A percentile compares a stretch with the other conserved stretches of the same genome.
phyloP scores from a whole-genome alignment of 2,113 vertebrate genomes.

The Lates calcarifer region DNA sequence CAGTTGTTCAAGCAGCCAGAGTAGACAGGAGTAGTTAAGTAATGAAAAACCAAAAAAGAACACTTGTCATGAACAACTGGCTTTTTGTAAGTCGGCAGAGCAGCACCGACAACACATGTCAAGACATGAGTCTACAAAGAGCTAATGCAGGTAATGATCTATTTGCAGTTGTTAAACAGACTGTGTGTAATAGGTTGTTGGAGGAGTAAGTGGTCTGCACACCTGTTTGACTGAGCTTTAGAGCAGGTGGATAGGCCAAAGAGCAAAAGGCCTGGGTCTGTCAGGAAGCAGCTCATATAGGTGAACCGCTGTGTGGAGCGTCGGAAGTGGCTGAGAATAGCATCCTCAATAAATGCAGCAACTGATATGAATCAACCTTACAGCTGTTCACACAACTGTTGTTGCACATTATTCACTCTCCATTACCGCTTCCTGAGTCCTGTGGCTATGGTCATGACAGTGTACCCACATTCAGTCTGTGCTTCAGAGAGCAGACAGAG shows the following conservation, averaged over 20 bases:
- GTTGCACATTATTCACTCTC: conserved; percentile 54
- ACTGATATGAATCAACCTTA: conserved; percentile 61
- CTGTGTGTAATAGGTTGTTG: conserved; percentile 24
- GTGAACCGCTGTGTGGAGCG: conserved; percentile 9
- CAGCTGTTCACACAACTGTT: conserved; percentile 74
- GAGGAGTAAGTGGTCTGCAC: conserved; percentile 38
- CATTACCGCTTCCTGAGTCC: conserved; percentile 67
- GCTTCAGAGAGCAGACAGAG: conserved; percentile 7
- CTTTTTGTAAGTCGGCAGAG: not conserved
- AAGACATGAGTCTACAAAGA: conserved; percentile 28
- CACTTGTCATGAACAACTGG: conserved; percentile 40
- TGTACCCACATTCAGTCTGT: conserved; percentile 22
- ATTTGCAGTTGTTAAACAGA: conserved; percentile 59
- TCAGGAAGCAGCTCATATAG: conserved; percentile 43
- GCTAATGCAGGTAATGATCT: conserved; percentile 57
- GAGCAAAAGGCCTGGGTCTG: conserved; percentile 60
- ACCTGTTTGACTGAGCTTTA: conserved; percentile 74
- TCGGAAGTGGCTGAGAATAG: conserved; percentile 36
- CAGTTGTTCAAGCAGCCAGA: not conserved
- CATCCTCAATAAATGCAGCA: conserved; percentile 54
- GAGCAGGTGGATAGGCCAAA: conserved; percentile 78
- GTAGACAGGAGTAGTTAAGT: not conserved
- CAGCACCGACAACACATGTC: conserved; percentile 47
- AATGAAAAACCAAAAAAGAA: not conserved
- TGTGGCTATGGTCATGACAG: conserved; percentile 50